Conservation (phyloP, 2,797 vertebrate species). For the Erpetoichthys calabaricus region DNA sequence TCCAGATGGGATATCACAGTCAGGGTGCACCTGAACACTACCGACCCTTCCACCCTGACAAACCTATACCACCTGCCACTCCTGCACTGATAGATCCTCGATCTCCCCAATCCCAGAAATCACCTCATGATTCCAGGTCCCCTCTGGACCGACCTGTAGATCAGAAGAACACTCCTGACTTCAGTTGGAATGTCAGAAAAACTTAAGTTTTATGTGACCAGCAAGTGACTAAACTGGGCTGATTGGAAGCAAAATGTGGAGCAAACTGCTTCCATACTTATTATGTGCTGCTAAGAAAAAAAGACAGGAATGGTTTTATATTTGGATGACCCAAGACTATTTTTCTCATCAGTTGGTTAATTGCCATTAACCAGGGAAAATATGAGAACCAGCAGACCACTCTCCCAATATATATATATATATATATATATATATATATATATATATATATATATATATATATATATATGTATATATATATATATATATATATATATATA, state of each 20-base stretch:
- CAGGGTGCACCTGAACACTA: constrained; percentile 77
- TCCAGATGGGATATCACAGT: constrained; percentile 55
- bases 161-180: constrained; percentile 68
- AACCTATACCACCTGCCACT: constrained; percentile 44
- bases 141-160: constrained; percentile 70
- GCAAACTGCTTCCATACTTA: constrained; percentile 27
- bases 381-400: constrained; percentile 32
- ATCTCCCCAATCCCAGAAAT: constrained; percentile 81
- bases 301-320: constrained; percentile 13
- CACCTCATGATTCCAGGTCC: constrained; percentile 77
- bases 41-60: constrained; percentile 74
- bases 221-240: constrained; percentile 11
- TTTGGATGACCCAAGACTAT: constrained; percentile 22
- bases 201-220: constrained; percentile 41
- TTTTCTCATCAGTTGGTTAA: neutral
- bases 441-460: too few species aligned
- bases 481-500: too few species aligned
- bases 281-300: constrained; percentile 41
- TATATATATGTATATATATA: too few species aligned
- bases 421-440: too few species aligned
- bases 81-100: constrained; percentile 69
- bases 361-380: too few species aligned
- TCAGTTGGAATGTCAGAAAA: constrained; percentile 86
- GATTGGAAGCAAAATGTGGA: constrained; percentile 10
- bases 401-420: constrained; percentile 1